Evolutionary conservation across 1,140 invertebrate species (phyloP).

Genomic region (Ooceraea biroi): DNA sequence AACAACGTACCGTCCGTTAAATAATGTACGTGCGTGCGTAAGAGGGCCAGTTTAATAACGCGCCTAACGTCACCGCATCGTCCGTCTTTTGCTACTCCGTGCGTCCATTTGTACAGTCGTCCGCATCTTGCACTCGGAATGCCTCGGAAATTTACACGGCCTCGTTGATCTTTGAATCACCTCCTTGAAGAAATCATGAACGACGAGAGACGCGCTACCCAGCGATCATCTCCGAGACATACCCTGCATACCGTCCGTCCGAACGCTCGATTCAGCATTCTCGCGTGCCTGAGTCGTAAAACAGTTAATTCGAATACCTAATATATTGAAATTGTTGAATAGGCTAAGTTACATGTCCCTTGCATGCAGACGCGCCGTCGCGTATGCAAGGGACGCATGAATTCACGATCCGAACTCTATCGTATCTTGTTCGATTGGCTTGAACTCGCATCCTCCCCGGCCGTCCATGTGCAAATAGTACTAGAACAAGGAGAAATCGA

Average conservation of each 20-base stretch:
- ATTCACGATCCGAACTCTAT: conserved; percentile 97
- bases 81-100: not conserved
- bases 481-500: conserved; percentile 78
- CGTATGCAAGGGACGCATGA: conserved; percentile 69
- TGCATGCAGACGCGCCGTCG: conserved; percentile 53
- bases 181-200: no score
- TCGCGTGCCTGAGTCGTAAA: not conserved
- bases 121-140: not conserved
- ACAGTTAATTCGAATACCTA: not conserved
- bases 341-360: conserved; percentile 45
- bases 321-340: not conserved
- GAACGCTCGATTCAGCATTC: conserved; percentile 16
- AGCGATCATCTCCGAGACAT: not conserved
- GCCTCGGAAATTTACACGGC: no score
- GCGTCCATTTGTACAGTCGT: not conserved
- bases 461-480: conserved; percentile 98
- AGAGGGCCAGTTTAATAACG: not conserved
- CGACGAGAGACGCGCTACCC: no score
- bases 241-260: not conserved
- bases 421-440: conserved; percentile 93
- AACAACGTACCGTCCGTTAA: no score
- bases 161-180: no score
- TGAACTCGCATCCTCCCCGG: conserved; percentile 94
- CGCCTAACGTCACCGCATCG: not conserved
- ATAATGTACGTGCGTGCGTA: not conserved